Evolutionary conservation across 1,140 invertebrate genomes (phyloP).

Genomic region (Drosophila pectinifera): DNA sequence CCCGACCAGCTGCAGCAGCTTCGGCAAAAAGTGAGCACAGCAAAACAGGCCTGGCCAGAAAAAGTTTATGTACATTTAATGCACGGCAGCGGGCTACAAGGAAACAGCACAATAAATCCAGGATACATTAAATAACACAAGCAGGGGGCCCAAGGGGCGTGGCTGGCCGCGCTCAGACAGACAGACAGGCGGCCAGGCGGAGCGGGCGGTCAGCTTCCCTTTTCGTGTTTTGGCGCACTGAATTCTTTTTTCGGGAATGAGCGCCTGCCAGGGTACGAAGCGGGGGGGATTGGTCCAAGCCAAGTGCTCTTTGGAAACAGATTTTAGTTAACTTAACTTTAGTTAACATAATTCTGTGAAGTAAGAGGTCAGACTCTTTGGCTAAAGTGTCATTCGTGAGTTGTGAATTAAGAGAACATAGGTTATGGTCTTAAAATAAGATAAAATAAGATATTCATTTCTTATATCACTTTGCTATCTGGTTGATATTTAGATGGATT

Average conservation of each 20-base stretch:
- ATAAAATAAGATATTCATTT: too few species aligned
- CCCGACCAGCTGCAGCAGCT: conserved; percentile 53
- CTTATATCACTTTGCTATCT: too few species aligned
- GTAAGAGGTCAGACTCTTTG: too few species aligned
- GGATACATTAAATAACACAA: conserved; percentile 82
- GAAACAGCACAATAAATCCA: conserved; percentile 81
- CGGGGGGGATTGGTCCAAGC: neutral
- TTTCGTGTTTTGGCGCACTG: conserved; percentile 70
- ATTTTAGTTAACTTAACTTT: neutral
- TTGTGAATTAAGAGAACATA: too few species aligned
- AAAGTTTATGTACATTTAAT: conserved; percentile 80
- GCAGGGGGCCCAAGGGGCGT: conserved; percentile 24
- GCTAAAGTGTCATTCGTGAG: too few species aligned
- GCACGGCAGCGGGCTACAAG: conserved; percentile 71
- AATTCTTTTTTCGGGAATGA: conserved; percentile 39
- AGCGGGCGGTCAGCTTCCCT: conserved; percentile 73
- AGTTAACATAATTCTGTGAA: neutral
- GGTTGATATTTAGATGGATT: too few species aligned
- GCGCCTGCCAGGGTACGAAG: conserved; percentile 14
- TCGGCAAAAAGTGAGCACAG: conserved; percentile 24
- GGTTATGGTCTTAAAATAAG: too few species aligned
- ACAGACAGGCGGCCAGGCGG: conserved; percentile 51
- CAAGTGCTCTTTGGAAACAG: neutral
- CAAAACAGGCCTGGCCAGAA: conserved; percentile 49
- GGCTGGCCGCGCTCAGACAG: conserved; percentile 28